phyloP scores from a whole-genome alignment of 2,888 invertebrate species.

The Protula sp. region DNA sequence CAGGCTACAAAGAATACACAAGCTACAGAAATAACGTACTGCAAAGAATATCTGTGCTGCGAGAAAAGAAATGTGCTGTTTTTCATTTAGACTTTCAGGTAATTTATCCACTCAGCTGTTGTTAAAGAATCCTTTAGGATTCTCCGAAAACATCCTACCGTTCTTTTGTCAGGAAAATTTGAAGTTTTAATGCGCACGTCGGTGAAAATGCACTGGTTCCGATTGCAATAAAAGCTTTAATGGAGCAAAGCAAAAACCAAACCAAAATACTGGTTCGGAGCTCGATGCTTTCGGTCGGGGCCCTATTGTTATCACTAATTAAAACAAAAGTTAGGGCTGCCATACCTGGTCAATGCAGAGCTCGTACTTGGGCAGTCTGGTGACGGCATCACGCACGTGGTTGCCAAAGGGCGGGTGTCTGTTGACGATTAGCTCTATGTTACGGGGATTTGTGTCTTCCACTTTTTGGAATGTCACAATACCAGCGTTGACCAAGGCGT shows the following conservation, averaged over 20 bases:
- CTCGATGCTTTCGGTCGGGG: too few relatives aligned
- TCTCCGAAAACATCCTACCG: too few relatives aligned
- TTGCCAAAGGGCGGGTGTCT: slow-evolving; percentile 71
- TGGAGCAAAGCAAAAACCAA: neutral
- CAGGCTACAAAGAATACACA: too few relatives aligned
- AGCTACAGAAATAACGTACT: too few relatives aligned
- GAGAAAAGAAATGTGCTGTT: too few relatives aligned
- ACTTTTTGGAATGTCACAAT: slow-evolving; percentile 65
- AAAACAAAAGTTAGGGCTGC: too few relatives aligned
- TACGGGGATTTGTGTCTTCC: slow-evolving; percentile 66
- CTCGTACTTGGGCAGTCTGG: slow-evolving; percentile 63
- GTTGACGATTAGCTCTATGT: slow-evolving; percentile 70
- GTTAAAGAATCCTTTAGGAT: too few relatives aligned
- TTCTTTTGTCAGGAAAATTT: neutral
- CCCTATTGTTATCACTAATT: too few relatives aligned
- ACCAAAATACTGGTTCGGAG: neutral
- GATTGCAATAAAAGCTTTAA: neutral
- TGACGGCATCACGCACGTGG: slow-evolving; percentile 62
- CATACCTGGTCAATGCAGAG: slow-evolving; percentile 52
- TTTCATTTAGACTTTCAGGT: too few relatives aligned
- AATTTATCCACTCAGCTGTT: too few relatives aligned
- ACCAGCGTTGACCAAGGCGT: slow-evolving; percentile 63
- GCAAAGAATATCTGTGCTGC: too few relatives aligned
- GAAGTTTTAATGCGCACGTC: too few relatives aligned
- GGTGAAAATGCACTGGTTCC: neutral